Conservation (phyloP, 2,113 vertebrate genomes). For the Spilogale gracilis region DNA sequence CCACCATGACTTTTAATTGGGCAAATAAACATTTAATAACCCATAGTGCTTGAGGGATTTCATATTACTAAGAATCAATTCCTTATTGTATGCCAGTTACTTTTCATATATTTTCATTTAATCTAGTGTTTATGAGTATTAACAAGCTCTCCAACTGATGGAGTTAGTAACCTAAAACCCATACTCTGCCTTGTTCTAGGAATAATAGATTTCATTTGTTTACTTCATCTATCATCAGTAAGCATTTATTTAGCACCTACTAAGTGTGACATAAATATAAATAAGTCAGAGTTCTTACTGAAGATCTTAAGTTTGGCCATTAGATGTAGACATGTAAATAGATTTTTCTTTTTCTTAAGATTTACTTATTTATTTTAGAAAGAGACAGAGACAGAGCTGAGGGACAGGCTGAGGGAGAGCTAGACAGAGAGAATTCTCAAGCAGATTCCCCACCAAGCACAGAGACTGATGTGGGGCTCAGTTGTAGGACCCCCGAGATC, state of each 20-base stretch:
- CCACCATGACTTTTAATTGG: not conserved
- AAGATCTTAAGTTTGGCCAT: not conserved
- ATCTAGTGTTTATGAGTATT: not conserved
- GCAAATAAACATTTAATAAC: not conserved
- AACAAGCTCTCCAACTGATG: not conserved
- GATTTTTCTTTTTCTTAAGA: not conserved
- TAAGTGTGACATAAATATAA: not conserved
- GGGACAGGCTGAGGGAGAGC: not conserved
- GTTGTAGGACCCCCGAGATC: not conserved
- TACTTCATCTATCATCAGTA: not conserved
- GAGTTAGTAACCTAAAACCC: not conserved
- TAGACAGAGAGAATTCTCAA: not conserved
- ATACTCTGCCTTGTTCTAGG: not conserved
- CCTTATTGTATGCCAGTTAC: not conserved
- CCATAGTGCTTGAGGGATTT: not conserved
- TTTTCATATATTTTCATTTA: conserved; percentile 10
- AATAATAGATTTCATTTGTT: not conserved
- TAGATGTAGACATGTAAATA: not conserved
- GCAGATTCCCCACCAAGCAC: not conserved
- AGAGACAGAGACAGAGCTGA: not conserved
- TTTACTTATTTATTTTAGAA: not conserved
- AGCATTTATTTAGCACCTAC: not conserved
- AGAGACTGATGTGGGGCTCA: not conserved
- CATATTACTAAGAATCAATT: not conserved
- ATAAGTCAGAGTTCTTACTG: not conserved